These are phyloP conservation scores for Steinernema khuongi DNA, from an alignment of 1,140 invertebrate species.

Conservation along the genomic window DNA sequence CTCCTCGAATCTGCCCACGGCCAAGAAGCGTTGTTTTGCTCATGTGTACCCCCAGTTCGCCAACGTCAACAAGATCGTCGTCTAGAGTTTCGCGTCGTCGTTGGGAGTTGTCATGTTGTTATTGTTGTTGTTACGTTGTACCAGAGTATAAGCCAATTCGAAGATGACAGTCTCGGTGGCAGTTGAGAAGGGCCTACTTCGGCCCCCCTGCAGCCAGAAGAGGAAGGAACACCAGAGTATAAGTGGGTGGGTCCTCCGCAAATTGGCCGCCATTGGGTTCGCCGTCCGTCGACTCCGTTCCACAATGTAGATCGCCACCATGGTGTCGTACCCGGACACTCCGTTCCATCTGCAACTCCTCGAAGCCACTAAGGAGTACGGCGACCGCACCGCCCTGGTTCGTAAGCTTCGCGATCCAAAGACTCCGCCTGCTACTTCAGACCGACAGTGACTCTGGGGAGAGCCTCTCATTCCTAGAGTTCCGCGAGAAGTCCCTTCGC, in stretches of 20 bases:
- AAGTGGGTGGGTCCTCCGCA: no score
- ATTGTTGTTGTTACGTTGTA: no score
- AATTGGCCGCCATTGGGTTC: no score
- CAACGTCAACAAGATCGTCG: conserved; percentile 1
- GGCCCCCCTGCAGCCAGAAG: no score
- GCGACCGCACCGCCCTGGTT: background rate
- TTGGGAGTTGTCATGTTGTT: no score
- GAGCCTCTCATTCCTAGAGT: background rate
- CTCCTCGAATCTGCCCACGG: background rate
- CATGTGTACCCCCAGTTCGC: background rate
- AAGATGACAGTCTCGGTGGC: no score
- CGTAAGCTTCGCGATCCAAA: background rate
- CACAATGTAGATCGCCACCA: no score
- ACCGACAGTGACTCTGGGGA: conserved; percentile 9
- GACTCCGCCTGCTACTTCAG: background rate
- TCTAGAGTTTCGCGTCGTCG: background rate
- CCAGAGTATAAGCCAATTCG: no score
- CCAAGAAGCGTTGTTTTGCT: background rate
- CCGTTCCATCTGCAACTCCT: background rate
- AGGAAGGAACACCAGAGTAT: no score
- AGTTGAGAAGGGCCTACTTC: no score
- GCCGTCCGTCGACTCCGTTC: no score
- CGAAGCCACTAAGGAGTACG: background rate
- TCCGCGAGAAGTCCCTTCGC: conserved; percentile 7
- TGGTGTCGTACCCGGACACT: background rate